Evolutionary conservation across 2,113 vertebrate species (phyloP).

Genomic region (Indri indri): DNA sequence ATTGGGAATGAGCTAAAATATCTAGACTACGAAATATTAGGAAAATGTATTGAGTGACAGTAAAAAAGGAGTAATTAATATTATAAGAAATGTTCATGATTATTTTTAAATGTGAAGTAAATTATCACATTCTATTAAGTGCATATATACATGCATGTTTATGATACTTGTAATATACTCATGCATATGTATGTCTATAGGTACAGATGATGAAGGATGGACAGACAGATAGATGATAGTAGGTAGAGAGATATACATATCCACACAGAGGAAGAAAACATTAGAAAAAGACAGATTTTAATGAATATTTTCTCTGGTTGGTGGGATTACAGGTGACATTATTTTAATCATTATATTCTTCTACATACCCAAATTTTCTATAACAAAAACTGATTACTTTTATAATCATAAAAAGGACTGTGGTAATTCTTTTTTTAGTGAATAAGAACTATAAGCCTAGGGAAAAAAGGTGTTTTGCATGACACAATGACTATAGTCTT

Average conservation of each 20-base stretch:
- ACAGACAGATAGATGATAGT: background rate
- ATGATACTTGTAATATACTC: background rate
- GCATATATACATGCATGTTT: background rate
- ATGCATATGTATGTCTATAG: background rate
- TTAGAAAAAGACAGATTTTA: background rate
- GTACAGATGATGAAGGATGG: background rate
- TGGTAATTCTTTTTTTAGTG: background rate
- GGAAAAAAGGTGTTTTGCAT: background rate
- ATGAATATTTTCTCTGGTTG: background rate
- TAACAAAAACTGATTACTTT: background rate
- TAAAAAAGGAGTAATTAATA: background rate
- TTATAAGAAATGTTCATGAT: background rate
- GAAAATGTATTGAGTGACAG: background rate
- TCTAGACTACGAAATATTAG: background rate
- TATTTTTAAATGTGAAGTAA: constrained; percentile 36
- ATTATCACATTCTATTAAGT: background rate
- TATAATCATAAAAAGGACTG: background rate
- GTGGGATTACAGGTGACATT: background rate
- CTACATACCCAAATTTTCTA: background rate
- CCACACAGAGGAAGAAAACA: background rate
- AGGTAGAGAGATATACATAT: background rate
- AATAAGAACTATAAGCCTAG: background rate
- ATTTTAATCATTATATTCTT: background rate
- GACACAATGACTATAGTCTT: background rate
- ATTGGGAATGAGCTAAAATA: background rate